Evolutionary conservation across 2,888 invertebrate genomes (phyloP).

Genomic region (Empis stercorea): DNA sequence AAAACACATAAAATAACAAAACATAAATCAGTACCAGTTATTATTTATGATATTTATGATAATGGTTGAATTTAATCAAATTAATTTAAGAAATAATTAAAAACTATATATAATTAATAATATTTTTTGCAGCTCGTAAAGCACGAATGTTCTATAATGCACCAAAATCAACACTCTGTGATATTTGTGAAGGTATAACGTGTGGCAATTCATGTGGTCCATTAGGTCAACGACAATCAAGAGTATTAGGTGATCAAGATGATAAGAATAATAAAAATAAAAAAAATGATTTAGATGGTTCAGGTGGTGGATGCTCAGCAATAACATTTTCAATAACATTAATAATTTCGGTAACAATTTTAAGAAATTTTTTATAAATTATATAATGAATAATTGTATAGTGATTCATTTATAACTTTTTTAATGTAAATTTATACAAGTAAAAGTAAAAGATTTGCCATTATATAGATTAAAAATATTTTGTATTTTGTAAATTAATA

Average conservation of each 20-base stretch:
- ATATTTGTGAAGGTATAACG: slow-evolving; percentile 64
- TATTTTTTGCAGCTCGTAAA: slow-evolving; percentile 71
- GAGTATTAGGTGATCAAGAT: slow-evolving; percentile 9
- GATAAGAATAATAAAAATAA: slow-evolving; percentile 7
- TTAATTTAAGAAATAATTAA: neutral
- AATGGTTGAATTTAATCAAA: slow-evolving; percentile 66
- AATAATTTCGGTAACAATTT: neutral
- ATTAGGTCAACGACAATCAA: slow-evolving; percentile 25
- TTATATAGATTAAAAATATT: too few relatives aligned
- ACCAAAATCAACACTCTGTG: slow-evolving; percentile 57
- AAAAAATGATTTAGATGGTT: slow-evolving; percentile 4
- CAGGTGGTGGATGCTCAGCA: neutral
- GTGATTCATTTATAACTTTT: too few relatives aligned
- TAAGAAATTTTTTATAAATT: neutral
- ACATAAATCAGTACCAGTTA: slow-evolving; percentile 74
- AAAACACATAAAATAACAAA: slow-evolving; percentile 74
- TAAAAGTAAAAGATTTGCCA: too few relatives aligned
- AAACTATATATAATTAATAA: neutral
- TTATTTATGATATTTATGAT: slow-evolving; percentile 85
- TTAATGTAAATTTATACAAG: too few relatives aligned
- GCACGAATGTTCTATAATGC: slow-evolving; percentile 73
- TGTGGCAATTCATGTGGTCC: slow-evolving; percentile 32
- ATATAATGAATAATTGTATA: too few relatives aligned
- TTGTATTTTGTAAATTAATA: too few relatives aligned
- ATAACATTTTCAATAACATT: neutral